Percentiles rank a stretch among this genome's conserved stretches.
Evolutionary conservation across 2,888 invertebrate genomes (phyloP).

Genomic region (Catocala fraxini): DNA sequence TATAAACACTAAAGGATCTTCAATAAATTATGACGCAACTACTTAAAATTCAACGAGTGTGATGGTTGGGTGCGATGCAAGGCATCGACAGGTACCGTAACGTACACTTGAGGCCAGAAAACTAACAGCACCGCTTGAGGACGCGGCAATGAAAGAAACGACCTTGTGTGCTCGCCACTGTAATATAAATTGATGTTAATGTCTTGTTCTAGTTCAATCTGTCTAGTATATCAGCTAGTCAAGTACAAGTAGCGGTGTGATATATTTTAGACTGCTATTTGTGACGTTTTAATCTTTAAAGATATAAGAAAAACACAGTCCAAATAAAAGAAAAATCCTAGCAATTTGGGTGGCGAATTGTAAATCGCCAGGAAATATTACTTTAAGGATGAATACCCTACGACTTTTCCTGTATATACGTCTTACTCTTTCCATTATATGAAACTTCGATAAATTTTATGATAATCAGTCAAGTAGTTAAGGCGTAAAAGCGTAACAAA

Average conservation of each 20-base stretch:
- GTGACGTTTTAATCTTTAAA: no score
- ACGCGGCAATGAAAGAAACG: slow-evolving; percentile 53
- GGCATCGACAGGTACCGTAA: slow-evolving; percentile 16
- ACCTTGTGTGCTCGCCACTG: slow-evolving; percentile 54
- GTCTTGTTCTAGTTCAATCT: slow-evolving; percentile 16
- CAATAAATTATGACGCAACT: slow-evolving; percentile 27
- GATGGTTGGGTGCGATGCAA: slow-evolving; percentile 20
- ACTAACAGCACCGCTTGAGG: slow-evolving; percentile 41
- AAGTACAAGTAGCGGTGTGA: background rate
- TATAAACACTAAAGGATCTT: slow-evolving; percentile 5
- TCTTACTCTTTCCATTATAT: no score
- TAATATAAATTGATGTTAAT: slow-evolving; percentile 49
- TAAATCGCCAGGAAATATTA: no score
- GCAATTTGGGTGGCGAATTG: no score
- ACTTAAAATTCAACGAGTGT: slow-evolving; percentile 39
- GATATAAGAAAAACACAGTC: no score
- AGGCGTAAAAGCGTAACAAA: no score
- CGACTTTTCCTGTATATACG: no score
- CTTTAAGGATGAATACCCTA: no score
- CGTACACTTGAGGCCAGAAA: slow-evolving; percentile 44
- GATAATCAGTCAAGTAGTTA: no score
- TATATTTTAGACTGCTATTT: no score
- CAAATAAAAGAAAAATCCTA: no score
- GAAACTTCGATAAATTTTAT: no score
- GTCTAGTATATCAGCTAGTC: background rate